A percentile compares a stretch with the other conserved stretches of the same genome.
Conservation (phyloP, 1,140 invertebrate species). For the Harlomillsia oculata region DNA sequence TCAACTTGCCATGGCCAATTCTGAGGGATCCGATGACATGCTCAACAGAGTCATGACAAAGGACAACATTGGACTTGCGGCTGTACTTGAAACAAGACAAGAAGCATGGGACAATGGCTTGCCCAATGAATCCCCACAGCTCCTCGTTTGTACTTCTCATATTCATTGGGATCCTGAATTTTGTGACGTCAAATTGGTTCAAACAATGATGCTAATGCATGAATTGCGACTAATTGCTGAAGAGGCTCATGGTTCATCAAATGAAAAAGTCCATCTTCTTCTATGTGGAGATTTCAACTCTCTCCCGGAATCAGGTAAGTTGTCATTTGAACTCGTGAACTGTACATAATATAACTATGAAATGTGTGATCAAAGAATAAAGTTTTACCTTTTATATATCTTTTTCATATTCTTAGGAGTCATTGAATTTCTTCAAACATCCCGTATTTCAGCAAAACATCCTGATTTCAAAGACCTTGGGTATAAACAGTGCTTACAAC, state of each 20-base stretch:
- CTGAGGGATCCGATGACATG: constrained; percentile 96
- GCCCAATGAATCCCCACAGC: constrained; percentile 64
- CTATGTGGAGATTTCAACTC: constrained; percentile 99
- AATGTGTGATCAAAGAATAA: background rate
- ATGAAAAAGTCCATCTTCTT: constrained; percentile 79
- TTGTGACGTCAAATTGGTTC: constrained; percentile 99
- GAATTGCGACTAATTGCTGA: constrained; percentile 76
- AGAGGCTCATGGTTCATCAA: constrained; percentile 52
- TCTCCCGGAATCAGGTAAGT: constrained; percentile 92
- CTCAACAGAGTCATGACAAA: constrained; percentile 98
- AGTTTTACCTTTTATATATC: background rate
- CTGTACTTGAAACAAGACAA: constrained; percentile 85
- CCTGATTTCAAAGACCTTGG: constrained; percentile 56
- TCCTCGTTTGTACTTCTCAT: constrained; percentile 94
- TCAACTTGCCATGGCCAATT: constrained; percentile 40
- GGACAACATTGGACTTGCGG: constrained; percentile 93
- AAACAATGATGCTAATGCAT: constrained; percentile 98
- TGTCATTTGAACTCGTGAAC: constrained; percentile 36
- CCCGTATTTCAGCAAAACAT: constrained; percentile 32
- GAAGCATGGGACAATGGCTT: constrained; percentile 87
- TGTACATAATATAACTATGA: background rate
- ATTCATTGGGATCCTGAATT: constrained; percentile 99
- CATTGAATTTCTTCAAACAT: constrained; percentile 32
- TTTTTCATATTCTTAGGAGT: constrained; percentile 16
- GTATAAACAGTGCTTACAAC: constrained; percentile 83